These are phyloP conservation scores for Myotis davidii DNA, from an alignment of 2,113 vertebrate species.

Conservation along the genomic window DNA sequence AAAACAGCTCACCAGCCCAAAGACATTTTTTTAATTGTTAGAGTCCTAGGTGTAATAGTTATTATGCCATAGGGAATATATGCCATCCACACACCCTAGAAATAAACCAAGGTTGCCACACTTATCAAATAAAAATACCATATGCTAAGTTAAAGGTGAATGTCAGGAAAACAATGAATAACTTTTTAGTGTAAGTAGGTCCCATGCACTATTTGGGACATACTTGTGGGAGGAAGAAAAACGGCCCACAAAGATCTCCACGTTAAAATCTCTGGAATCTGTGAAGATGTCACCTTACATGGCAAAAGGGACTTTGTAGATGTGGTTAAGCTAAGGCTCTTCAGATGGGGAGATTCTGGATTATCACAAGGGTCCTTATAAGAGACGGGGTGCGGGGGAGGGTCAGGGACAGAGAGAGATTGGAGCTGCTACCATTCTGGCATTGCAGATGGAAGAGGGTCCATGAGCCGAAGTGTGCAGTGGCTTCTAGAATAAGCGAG, in stretches of 20 bases:
- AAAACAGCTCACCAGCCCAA: not conserved
- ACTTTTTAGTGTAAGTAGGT: not conserved
- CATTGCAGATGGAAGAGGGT: not conserved
- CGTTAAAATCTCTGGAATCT: not conserved
- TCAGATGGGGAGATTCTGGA: not conserved
- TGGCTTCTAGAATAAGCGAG: not conserved
- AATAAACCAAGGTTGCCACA: not conserved
- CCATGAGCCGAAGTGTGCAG: not conserved
- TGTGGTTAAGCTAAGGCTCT: not conserved
- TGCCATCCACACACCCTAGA: not conserved
- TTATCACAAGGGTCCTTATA: not conserved
- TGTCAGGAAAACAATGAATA: not conserved
- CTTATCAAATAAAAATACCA: constrained; percentile 40
- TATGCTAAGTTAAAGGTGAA: not conserved
- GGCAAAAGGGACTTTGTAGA: not conserved
- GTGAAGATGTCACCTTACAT: not conserved
- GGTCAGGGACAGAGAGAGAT: not conserved
- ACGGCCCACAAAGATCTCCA: not conserved
- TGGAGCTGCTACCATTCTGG: not conserved
- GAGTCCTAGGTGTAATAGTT: not conserved
- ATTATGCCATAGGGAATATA: not conserved
- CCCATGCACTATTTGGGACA: not conserved
- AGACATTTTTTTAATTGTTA: not conserved
- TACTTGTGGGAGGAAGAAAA: not conserved
- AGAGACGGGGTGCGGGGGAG: not conserved